These are phyloP conservation scores for Andrena haemorrhoa DNA, from an alignment of 2,888 invertebrate species.

Conservation along the genomic window DNA sequence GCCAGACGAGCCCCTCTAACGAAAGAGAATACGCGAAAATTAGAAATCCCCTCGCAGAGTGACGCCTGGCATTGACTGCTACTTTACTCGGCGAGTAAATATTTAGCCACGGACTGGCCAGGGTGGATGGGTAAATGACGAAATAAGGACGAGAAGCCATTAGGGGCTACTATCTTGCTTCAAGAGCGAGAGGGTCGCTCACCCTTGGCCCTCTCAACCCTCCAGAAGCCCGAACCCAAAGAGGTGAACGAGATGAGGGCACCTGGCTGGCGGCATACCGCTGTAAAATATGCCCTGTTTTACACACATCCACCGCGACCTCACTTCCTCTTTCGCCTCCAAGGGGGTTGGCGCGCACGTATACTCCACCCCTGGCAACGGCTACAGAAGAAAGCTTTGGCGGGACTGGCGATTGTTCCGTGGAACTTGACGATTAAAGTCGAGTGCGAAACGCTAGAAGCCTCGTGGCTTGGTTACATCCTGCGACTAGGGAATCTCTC, in stretches of 20 bases:
- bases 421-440: slow-evolving; percentile 29
- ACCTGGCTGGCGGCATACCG: slow-evolving; percentile 53
- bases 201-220: slow-evolving; percentile 36
- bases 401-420: slow-evolving; percentile 34
- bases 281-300: slow-evolving; percentile 68
- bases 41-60: slow-evolving; percentile 47
- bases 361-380: slow-evolving; percentile 7
- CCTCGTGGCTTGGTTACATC: background rate
- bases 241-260: slow-evolving; percentile 61
- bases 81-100: slow-evolving; percentile 43
- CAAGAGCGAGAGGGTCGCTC: slow-evolving; percentile 59
- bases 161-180: slow-evolving; percentile 63
- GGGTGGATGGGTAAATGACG: slow-evolving; percentile 56
- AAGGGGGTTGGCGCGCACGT: background rate
- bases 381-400: slow-evolving; percentile 14
- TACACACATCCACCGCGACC: slow-evolving; percentile 51
- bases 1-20: background rate
- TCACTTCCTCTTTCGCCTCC: slow-evolving; percentile 4
- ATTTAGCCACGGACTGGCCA: slow-evolving; percentile 55
- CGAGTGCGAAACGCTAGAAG: slow-evolving; percentile 9
- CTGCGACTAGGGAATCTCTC: background rate
- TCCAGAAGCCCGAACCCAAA: slow-evolving; percentile 45
- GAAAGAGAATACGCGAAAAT: slow-evolving; percentile 54
- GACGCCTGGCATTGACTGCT: slow-evolving; percentile 49
- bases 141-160: slow-evolving; percentile 66